Evolutionary conservation across 1,140 invertebrate genomes (phyloP).

Genomic region (Bicyclus anynana): DNA sequence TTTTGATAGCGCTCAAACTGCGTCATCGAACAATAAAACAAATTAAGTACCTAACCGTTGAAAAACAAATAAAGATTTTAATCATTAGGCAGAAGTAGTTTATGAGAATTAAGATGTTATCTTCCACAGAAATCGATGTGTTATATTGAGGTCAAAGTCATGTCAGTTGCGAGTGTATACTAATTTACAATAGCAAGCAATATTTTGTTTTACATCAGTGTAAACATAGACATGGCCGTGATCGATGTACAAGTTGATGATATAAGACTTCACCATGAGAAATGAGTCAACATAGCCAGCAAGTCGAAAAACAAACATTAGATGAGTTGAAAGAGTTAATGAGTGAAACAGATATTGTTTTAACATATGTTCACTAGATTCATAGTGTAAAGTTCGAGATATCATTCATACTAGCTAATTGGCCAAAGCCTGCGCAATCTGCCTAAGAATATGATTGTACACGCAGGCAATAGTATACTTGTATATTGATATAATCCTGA

Average conservation of each 20-base stretch:
- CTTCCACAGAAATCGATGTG: conserved; percentile 10
- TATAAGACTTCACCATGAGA: conserved; percentile 10
- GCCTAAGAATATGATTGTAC: background rate
- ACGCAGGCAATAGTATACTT: no score
- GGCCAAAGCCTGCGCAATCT: background rate
- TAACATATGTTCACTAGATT: conserved; percentile 45
- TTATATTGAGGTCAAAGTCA: conserved; percentile 29
- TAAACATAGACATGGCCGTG: conserved; percentile 18
- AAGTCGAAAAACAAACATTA: conserved; percentile 13
- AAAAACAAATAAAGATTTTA: background rate
- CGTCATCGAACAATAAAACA: background rate
- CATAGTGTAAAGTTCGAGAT: conserved; percentile 38
- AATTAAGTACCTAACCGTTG: background rate
- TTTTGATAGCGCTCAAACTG: background rate
- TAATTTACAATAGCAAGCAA: conserved; percentile 23
- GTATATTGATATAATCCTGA: no score
- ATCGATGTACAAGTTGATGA: conserved; percentile 13
- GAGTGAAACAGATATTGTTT: conserved; percentile 61
- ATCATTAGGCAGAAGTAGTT: background rate
- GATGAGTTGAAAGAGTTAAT: conserved; percentile 41
- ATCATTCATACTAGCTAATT: background rate
- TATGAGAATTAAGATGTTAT: conserved; percentile 11
- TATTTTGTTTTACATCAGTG: conserved; percentile 24
- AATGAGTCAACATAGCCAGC: conserved; percentile 5
- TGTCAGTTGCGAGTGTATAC: background rate